phyloP scores from a whole-genome alignment of 1,140 invertebrate genomes.

The Leguminivora glycinivorella region DNA sequence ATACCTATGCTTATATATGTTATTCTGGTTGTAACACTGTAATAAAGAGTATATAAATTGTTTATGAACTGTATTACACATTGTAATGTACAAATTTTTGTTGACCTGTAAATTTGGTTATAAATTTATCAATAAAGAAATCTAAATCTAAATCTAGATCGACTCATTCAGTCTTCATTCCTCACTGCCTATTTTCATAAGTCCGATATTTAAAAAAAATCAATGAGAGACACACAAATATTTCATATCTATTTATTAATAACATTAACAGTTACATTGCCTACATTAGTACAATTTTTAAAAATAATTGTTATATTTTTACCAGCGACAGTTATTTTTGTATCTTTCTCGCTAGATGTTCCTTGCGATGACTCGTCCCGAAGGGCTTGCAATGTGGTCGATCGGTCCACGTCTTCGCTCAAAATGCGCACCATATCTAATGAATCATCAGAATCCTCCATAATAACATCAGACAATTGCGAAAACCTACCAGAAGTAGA shows the following conservation, averaged over 20 bases:
- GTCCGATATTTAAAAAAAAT: no score
- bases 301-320: slow-evolving; percentile 2
- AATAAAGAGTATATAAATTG: no score
- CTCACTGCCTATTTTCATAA: no score
- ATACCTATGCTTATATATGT: no score
- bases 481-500: slow-evolving; percentile 2
- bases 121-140: no score
- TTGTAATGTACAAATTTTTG: no score
- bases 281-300: slow-evolving; percentile 1
- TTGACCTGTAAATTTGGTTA: no score
- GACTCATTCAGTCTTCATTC: no score
- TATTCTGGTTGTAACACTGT: no score
- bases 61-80: no score
- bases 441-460: neutral
- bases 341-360: neutral
- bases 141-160: no score
- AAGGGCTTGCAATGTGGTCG: neutral
- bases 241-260: neutral
- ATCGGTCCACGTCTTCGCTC: neutral
- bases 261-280: neutral
- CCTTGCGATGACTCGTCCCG: neutral
- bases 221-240: neutral
- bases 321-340: neutral
- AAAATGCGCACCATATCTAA: neutral
- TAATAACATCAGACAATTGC: neutral